Evolutionary conservation across 2,888 invertebrate genomes (phyloP).

Genomic region (Synanthedon myopaeformis): DNA sequence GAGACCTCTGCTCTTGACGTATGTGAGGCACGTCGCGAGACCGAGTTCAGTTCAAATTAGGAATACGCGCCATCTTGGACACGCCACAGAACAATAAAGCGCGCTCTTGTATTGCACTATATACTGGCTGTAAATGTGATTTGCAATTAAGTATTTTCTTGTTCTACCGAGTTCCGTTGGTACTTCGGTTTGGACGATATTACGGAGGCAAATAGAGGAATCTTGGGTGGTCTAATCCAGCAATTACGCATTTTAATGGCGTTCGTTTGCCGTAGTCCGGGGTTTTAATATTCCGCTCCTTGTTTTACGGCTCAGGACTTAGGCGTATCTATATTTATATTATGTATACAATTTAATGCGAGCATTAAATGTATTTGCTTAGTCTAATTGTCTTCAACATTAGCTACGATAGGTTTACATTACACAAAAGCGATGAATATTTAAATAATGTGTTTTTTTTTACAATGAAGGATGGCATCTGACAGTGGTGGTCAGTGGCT

Average conservation of each 20-base stretch:
- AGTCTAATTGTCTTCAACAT: neutral
- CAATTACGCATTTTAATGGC: constrained; percentile 70
- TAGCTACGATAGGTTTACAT: no score
- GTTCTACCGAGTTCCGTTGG: constrained; percentile 11
- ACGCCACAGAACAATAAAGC: constrained; percentile 23
- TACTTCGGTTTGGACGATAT: constrained; percentile 25
- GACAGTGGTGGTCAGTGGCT: no score
- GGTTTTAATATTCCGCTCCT: constrained; percentile 67
- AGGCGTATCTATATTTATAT: no score
- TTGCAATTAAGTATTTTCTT: constrained; percentile 15
- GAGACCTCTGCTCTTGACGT: constrained; percentile 59
- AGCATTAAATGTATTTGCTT: neutral
- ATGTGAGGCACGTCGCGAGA: constrained; percentile 56
- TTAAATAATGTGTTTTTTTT: no score
- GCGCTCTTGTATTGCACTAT: neutral
- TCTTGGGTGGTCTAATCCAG: constrained; percentile 67
- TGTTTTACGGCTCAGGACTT: constrained; percentile 49
- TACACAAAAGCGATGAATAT: no score
- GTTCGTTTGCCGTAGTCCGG: constrained; percentile 39
- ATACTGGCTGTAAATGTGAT: neutral
- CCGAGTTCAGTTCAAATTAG: constrained; percentile 45
- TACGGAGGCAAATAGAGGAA: constrained; percentile 50
- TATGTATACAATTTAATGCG: no score
- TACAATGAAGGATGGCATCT: no score
- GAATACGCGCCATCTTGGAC: constrained; percentile 38